These are phyloP conservation scores for Drosophila hydei DNA, from an alignment of 1,140 invertebrate species.

Conservation along the genomic window DNA sequence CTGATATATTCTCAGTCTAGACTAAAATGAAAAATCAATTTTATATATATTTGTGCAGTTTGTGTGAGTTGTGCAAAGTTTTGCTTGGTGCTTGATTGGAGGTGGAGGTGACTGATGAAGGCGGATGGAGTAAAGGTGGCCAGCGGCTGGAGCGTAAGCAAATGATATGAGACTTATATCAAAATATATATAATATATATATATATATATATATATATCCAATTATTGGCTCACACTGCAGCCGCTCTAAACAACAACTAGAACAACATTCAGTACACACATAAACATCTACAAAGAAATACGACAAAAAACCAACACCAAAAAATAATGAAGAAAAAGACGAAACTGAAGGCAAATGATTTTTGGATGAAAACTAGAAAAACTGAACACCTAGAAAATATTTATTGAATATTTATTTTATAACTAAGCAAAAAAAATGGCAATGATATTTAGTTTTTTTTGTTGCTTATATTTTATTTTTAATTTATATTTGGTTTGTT, in stretches of 20 bases:
- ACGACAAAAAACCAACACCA: conserved; percentile 46
- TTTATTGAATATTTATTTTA: conserved; percentile 30
- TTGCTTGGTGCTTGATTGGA: conserved; percentile 58
- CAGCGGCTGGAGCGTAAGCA: conserved; percentile 16
- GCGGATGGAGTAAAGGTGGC: conserved; percentile 24
- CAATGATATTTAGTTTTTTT: conserved; percentile 55
- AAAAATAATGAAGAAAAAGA: conserved; percentile 26
- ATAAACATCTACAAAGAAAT: conserved; percentile 30
- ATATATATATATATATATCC: too few relatives aligned
- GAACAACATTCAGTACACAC: conserved; percentile 62
- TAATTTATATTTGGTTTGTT: conserved; percentile 22
- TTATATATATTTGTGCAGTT: conserved; percentile 32
- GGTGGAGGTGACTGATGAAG: conserved; percentile 11
- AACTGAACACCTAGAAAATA: conserved; percentile 49
- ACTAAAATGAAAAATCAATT: conserved; percentile 9
- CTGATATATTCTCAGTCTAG: conserved; percentile 25
- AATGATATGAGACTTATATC: neutral
- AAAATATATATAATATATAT: too few relatives aligned
- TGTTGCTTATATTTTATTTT: conserved; percentile 27
- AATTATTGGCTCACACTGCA: conserved; percentile 12
- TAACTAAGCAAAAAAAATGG: conserved; percentile 80
- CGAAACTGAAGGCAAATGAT: neutral
- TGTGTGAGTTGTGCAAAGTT: conserved; percentile 62
- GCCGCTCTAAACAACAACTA: conserved; percentile 32
- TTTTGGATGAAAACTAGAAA: neutral